Base-by-base conservation (phyloP, 2,797 vertebrate species). In the Cichlasoma orientale region DNA sequence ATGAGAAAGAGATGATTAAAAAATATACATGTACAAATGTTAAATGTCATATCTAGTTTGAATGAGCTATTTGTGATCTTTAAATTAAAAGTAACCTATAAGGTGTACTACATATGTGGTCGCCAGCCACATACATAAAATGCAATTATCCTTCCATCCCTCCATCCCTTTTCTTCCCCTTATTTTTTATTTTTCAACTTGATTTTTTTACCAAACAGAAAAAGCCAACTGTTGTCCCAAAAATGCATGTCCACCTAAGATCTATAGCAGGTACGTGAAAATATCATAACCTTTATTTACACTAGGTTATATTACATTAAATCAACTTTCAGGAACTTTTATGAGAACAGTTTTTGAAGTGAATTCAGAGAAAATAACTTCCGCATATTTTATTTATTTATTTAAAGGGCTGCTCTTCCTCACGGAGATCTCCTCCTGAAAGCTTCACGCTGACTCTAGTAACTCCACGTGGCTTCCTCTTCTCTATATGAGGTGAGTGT, bases 401-500 rank as follows among this genome's bases (percentile, higher is more conserved):
- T 16, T 44, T 44, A 14, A 66, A 55, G 52, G 29, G 3, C 29
- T 73, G 58, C 41, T 79, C 31, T 53, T 73, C 61, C 29, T 73
- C 66, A 18, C 29, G 75, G 16, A 69, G 74, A 50, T 77, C 61
- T 80, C 56, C 66, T 69, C 29, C 41, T 73, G 82, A 85, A 47
- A 57, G 47, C 38, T 75, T 36, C 38, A 25, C 1, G 6, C 50
- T 53, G 56, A 80, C 72, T 74, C 59, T 78, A 55, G 14, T 52
- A 71, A 18, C 81, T 81, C 66, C 25, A 69, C 61, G 31, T 53
- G 55, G 56, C 58, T 80, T 58, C 44, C 61, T 79, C 70, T 83
- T n/a, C 79, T 82, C 78, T 77, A 59, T 80, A 66, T 78, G 85
- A 72, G 80, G 72, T 58, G 77, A 80, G 79, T 16, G 55, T 76